Percentiles rank a stretch among this genome's conserved stretches.
Conservation (phyloP, 2,797 vertebrate genomes). For the Sebastolobus altivelis region DNA sequence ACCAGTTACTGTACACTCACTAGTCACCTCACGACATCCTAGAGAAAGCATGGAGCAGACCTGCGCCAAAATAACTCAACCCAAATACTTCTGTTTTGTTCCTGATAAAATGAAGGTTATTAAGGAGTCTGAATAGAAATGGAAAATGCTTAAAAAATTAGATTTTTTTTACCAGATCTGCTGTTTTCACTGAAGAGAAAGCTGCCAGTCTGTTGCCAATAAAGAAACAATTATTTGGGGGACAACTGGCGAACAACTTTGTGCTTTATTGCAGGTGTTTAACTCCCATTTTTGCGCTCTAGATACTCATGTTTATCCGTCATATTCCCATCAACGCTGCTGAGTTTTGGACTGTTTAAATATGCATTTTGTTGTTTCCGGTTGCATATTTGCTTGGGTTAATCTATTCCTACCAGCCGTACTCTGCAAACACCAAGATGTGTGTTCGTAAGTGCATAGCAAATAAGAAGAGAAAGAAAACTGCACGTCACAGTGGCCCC, state of each 20-base stretch:
- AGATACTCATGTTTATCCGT: not conserved
- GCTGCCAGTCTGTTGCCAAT: conserved; percentile 30
- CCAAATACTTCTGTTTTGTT: not conserved
- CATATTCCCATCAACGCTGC: conserved; percentile 1
- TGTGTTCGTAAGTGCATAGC: conserved; percentile 68
- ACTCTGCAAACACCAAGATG: conserved; percentile 24
- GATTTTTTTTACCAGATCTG: conserved; percentile 11
- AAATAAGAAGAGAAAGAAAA: conserved; percentile 52
- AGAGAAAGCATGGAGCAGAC: conserved; percentile 57
- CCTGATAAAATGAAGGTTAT: not conserved
- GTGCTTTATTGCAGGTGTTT: conserved; percentile 71
- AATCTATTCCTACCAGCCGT: conserved; percentile 11
- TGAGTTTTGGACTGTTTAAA: conserved; percentile 1
- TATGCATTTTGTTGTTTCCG: conserved; percentile 21
- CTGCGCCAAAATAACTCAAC: conserved; percentile 21
- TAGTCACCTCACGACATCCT: conserved; percentile 72
- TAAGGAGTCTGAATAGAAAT: not conserved
- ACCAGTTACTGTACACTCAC: conserved; percentile 70
- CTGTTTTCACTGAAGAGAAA: conserved; percentile 17
- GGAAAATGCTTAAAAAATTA: not conserved
- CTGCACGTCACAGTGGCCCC: conserved; percentile 18
- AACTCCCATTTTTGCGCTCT: conserved; percentile 5
- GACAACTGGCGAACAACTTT: conserved; percentile 40
- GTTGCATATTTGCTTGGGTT: conserved; percentile 36
- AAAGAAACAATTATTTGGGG: not conserved